Percentiles rank a stretch among this genome's conserved stretches.
Evolutionary conservation across 2,797 vertebrate species (phyloP).

Genomic region (Girardinus metallicus): DNA sequence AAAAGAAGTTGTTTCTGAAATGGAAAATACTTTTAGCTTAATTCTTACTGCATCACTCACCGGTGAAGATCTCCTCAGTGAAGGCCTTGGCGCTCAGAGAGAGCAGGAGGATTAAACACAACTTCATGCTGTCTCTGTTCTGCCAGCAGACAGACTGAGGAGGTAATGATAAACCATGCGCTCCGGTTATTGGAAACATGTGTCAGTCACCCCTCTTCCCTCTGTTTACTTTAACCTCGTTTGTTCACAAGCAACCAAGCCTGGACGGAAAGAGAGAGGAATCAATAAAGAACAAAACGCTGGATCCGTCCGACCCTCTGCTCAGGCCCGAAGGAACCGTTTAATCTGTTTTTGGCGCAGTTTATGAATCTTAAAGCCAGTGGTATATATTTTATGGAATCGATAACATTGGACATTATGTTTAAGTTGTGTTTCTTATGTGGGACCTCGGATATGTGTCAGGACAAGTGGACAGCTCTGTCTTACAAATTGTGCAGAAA

Average conservation of each 20-base stretch:
- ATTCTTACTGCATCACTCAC: constrained; percentile 63
- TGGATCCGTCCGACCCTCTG: neutral
- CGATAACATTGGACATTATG: neutral
- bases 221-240: constrained; percentile 70
- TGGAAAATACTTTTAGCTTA: neutral
- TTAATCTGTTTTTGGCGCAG: neutral
- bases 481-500: neutral
- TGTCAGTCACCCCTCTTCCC: constrained; percentile 69
- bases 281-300: constrained; percentile 30
- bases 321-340: neutral
- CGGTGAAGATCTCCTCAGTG: constrained; percentile 46
- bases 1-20: neutral
- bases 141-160: constrained; percentile 47
- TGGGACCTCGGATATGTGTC: neutral
- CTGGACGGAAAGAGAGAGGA: constrained; percentile 2
- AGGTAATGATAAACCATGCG: constrained; percentile 40
- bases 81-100: constrained; percentile 50
- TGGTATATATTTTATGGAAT: neutral
- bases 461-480: neutral
- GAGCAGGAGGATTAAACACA: constrained; percentile 59
- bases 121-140: constrained; percentile 70
- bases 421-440: neutral
- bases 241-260: constrained; percentile 44
- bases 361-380: neutral
- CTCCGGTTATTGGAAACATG: constrained; percentile 71